Base-by-base conservation (phyloP, 2,113 vertebrate genomes). In the Tursiops truncatus region DNA sequence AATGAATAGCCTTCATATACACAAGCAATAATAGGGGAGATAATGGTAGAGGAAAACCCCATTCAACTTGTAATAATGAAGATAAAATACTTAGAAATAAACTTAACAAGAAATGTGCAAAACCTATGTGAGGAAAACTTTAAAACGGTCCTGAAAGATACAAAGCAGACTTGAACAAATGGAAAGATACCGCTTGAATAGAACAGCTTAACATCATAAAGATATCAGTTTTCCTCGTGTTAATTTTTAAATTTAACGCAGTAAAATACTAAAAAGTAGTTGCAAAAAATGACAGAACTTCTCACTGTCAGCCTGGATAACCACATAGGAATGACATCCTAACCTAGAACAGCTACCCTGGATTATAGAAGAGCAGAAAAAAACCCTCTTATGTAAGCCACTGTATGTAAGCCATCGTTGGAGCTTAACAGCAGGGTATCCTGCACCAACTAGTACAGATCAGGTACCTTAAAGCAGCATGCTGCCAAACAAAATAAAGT, bases 181-280 rank as follows among this genome's bases (percentile, higher is more conserved):
- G 41, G 41, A 82, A 93, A 77, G 8, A 73, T 44, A 68, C 28
- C 5, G 1, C 11, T 56, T 95, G 65, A 93, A 83, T 25, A 90
- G 33, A 95, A 68, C 13, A 92, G 47, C 25, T 63, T 41, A 77
- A 12, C 26, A 95, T 63, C 25, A 86, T n/a, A 23, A 79, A 87
- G 33, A 81, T 31, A 60, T n/a, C 33, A 76, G 15, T 67, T 80
- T 18, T 92, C 47, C 26, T 60, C 73, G 91, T 41, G 44, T 56
- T 62, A 84, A 73, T 91, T 94, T 96, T 82, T 81, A 53, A 88
- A 76, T 87, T 76, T 82, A 87, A 82, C 4, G 33, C 21, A 94
- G 41, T 68, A 76, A 94, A 94, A 87, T 67, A 74, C 65, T 85
- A 60, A 74, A 58, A 63, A 65, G 38, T 65, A 36, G 23, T 38